Base-by-base conservation (phyloP, 1,140 invertebrate species). In the Drosophila ambigua region DNA sequence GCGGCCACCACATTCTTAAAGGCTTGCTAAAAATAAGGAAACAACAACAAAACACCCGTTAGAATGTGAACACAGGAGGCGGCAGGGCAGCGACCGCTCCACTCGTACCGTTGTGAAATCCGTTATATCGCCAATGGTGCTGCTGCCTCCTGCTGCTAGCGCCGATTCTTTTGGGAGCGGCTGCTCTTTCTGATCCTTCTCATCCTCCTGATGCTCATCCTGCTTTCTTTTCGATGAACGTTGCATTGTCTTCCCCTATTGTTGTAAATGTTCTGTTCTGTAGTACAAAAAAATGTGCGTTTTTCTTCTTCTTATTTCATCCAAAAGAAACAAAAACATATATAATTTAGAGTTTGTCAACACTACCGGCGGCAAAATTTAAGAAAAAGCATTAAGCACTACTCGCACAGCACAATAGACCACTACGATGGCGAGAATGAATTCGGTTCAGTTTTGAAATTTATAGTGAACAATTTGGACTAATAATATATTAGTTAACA, bases 1-100 rank as follows among this genome's bases (percentile, higher is more conserved):
- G 94, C 95, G 83, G 93, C 92, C 64, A 95, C 93, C 9, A 82
- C 69, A 45, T 87, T 87, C 4, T 51, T 61, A 46, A 75, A 88
- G 15, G 78, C 82, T 61, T 65, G 65, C 82, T 85, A 35, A 0
- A 51, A 58, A 13, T 20, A 2, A 20, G 20, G 15, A 2, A 7
- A 24, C 23, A 68, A 5, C 11, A 0, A 4, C 20, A 24, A 71
- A n/a, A 39, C 35, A 39, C 35, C 35, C 35, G 11, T 39, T n/a
- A 4, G 2, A 26, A 5, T 26, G 41, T n/a, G 1, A 0, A 2
- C 7, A 20, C 13, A 7, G 8, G 13, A 15, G 2, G 16, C 16
- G 16, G 16, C 16, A 16, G 16, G 16, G 15, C 35, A 6, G n/a
- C 20, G 9, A 5, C 2, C 31, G 9, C 5, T 24, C 4, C 23